Conservation (phyloP, 1,140 invertebrate species). For the Sweltsa coloradensis region DNA sequence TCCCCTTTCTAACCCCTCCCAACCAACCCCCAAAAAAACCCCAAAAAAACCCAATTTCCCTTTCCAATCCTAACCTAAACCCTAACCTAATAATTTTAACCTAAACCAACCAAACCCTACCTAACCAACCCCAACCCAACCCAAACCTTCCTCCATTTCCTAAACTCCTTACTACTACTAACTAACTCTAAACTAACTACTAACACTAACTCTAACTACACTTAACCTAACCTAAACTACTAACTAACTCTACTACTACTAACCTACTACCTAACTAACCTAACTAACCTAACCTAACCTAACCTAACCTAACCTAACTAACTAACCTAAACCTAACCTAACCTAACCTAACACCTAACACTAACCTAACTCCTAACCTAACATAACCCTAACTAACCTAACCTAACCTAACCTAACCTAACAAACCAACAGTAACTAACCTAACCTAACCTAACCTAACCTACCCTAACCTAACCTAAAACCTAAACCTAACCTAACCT, state of each 20-base stretch:
- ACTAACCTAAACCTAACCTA: slow-evolving; percentile 1
- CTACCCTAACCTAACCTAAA: slow-evolving; percentile 20
- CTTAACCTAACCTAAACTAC: slow-evolving; percentile 6
- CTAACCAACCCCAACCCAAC: neutral
- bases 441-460: slow-evolving; percentile 21
- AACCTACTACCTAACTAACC: neutral
- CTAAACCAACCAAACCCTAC: slow-evolving; percentile 3
- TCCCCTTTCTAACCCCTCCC: neutral
- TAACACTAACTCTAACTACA: slow-evolving; percentile 10
- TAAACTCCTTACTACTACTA: neutral
- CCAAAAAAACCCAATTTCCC: too few species aligned
- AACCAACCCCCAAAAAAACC: neutral
- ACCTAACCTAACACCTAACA: neutral
- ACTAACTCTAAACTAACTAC: slow-evolving; percentile 3
- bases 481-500: slow-evolving; percentile 19
- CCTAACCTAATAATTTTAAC: slow-evolving; percentile 9
- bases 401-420: slow-evolving; percentile 20
- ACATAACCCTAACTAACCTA: slow-evolving; percentile 6
- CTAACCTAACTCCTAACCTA: slow-evolving; percentile 8
- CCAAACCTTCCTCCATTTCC: neutral
- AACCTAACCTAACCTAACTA: slow-evolving; percentile 6
- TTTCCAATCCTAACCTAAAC: slow-evolving; percentile 21
- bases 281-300: slow-evolving; percentile 3
- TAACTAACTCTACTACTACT: neutral
- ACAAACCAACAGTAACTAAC: slow-evolving; percentile 21